Evolutionary conservation across 2,888 invertebrate genomes (phyloP).

Genomic region (Amphipoea lucens): DNA sequence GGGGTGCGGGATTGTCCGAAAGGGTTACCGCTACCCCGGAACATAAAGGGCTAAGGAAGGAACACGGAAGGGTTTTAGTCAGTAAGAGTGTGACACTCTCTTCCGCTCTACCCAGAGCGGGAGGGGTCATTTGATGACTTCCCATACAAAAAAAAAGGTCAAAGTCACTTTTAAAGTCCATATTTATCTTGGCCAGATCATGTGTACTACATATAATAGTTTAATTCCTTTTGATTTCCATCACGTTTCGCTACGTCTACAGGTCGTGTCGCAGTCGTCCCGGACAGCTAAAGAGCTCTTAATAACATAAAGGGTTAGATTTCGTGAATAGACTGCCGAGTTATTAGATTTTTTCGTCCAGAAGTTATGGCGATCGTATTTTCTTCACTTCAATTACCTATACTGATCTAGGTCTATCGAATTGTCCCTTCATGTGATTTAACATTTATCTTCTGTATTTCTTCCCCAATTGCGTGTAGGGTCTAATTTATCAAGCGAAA

Average conservation of each 20-base stretch:
- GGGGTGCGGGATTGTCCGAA: too few relatives aligned
- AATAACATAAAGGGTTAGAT: slow-evolving; percentile 63
- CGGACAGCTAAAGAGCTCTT: slow-evolving; percentile 33
- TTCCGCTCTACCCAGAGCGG: too few relatives aligned
- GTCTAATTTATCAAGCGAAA: neutral
- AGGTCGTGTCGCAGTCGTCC: slow-evolving; percentile 48
- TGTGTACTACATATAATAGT: neutral
- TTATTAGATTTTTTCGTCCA: slow-evolving; percentile 66
- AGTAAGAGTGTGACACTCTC: too few relatives aligned
- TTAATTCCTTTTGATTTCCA: neutral
- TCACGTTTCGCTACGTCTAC: neutral
- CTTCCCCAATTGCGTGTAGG: neutral
- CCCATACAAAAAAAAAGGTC: too few relatives aligned
- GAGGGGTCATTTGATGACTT: too few relatives aligned
- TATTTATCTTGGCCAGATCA: too few relatives aligned
- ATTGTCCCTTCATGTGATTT: slow-evolving; percentile 55
- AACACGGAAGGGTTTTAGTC: too few relatives aligned
- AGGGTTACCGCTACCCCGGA: too few relatives aligned
- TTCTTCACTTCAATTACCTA: slow-evolving; percentile 53
- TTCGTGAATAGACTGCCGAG: slow-evolving; percentile 60
- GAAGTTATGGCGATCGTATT: slow-evolving; percentile 61
- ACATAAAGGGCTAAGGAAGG: too few relatives aligned
- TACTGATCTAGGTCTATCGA: slow-evolving; percentile 53
- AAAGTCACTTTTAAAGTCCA: too few relatives aligned
- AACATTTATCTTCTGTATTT: slow-evolving; percentile 15